Evolutionary conservation across 2,797 vertebrate species (phyloP).

Genomic region (Acomys russatus): DNA sequence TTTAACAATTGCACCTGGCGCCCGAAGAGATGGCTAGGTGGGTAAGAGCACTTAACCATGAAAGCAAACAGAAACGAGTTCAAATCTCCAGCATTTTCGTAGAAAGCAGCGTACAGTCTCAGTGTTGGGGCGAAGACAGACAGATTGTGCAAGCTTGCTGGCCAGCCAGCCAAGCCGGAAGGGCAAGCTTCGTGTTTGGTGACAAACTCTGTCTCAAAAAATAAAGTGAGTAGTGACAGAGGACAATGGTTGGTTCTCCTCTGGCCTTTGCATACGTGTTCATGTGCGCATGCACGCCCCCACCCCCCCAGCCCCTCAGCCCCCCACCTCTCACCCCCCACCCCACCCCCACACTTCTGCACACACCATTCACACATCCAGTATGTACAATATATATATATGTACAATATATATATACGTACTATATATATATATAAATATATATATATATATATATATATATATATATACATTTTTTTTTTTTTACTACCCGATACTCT

Average conservation of each 20-base stretch:
- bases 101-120: background rate
- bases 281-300: background rate
- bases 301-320: no score
- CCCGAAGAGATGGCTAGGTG: background rate
- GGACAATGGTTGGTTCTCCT: background rate
- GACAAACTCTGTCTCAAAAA: background rate
- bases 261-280: background rate
- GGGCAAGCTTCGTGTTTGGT: background rate
- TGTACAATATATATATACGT: no score
- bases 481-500: no score
- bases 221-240: background rate
- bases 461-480: no score
- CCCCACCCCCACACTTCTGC: no score
- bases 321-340: no score
- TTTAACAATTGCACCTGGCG: background rate
- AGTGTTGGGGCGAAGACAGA: background rate
- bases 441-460: no score
- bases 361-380: background rate
- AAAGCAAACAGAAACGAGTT: background rate
- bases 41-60: background rate
- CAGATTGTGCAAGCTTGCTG: background rate
- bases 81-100: background rate
- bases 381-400: background rate
- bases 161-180: background rate
- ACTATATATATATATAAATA: no score